Evolutionary conservation across 2,797 vertebrate species (phyloP).

Genomic region (Anguilla megastoma): DNA sequence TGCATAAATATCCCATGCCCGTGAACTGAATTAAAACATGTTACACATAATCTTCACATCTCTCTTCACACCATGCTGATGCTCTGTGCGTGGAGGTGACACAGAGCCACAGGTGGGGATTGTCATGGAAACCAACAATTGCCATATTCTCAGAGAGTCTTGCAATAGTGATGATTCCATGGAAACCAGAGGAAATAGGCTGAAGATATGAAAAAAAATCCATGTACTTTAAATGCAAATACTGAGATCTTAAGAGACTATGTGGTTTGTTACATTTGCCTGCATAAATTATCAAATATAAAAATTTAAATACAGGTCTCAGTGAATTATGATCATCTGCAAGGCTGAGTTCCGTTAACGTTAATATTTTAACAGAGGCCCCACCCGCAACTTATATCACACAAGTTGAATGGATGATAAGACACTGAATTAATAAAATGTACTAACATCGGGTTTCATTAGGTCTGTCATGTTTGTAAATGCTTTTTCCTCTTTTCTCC

Average conservation of each 20-base stretch:
- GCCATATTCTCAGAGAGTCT: conserved; percentile 38
- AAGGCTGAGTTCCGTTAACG: not conserved
- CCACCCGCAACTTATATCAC: not conserved
- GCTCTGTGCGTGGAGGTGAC: conserved; percentile 53
- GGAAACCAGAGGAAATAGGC: conserved; percentile 53
- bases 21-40: conserved; percentile 62
- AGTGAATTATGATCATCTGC: not conserved
- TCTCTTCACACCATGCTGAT: conserved; percentile 65
- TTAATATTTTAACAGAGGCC: not conserved
- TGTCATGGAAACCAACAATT: conserved; percentile 55
- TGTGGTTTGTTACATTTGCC: not conserved
- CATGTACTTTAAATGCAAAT: conserved; percentile 17
- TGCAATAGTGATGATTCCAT: conserved; percentile 61
- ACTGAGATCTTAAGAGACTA: not conserved
- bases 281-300: conserved; percentile 1
- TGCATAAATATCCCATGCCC: not conserved
- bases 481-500: not conserved
- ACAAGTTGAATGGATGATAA: not conserved
- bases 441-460: not conserved
- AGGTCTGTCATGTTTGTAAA: not conserved
- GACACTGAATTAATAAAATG: not conserved
- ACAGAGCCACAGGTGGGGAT: conserved; percentile 74
- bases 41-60: conserved; percentile 53
- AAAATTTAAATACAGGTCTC: not conserved
- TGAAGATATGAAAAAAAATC: not conserved